Percentiles rank a stretch among this genome's conserved stretches.
Conservation (phyloP, 1,140 invertebrate species). For the Parasteatoda tepidariorum region DNA sequence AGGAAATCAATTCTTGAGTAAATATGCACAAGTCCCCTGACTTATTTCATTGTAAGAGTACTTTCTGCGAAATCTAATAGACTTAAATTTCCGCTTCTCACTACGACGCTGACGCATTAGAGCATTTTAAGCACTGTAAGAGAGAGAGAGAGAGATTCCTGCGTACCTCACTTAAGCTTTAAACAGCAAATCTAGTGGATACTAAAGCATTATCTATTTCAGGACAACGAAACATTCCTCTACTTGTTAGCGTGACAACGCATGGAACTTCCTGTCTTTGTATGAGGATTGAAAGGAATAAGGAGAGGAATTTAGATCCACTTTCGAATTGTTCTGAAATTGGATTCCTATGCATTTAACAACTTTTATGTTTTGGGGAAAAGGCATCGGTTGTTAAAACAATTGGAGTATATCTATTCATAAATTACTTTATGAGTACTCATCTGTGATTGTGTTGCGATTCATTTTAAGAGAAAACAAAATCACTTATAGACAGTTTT, state of each 20-base stretch:
- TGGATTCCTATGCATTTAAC: not conserved
- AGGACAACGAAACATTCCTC: not conserved
- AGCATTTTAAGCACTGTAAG: constrained; percentile 21
- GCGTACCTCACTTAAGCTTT: constrained; percentile 3
- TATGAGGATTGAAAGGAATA: not conserved
- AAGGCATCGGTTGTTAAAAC: no score
- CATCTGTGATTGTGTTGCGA: no score
- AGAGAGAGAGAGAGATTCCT: not conserved
- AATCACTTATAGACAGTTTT: no score
- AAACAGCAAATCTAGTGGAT: constrained; percentile 28
- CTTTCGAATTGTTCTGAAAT: not conserved
- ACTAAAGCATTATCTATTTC: not conserved
- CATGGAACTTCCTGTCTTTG: not conserved
- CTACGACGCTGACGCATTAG: constrained; percentile 1
- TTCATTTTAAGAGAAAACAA: no score
- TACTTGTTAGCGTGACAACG: constrained; percentile 25
- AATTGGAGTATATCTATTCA: not conserved
- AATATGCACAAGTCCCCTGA: no score
- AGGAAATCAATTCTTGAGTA: no score
- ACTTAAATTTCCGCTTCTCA: constrained; percentile 6
- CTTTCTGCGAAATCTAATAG: constrained; percentile 4
- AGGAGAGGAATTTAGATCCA: constrained; percentile 6
- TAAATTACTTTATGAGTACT: not conserved
- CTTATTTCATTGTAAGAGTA: not conserved
- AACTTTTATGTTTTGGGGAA: not conserved